phyloP scores from a whole-genome alignment of 1,140 invertebrate species.

The Drosophila punjabiensis region DNA sequence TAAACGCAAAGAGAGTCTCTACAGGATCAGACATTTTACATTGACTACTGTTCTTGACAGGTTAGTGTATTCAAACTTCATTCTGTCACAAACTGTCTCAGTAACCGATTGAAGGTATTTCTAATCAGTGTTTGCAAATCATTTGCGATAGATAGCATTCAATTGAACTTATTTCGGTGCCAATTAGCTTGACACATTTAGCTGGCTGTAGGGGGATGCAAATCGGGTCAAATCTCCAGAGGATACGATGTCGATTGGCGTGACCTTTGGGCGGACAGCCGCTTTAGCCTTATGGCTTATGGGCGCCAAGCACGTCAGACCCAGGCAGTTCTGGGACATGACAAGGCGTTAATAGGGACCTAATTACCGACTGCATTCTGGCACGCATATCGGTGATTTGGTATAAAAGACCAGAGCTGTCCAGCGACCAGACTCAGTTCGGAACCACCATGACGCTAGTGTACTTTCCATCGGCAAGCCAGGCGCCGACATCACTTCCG shows the following conservation, averaged over 20 bases:
- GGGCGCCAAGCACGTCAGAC: conserved; percentile 56
- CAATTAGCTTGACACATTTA: conserved; percentile 58
- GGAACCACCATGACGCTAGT: conserved; percentile 54
- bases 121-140: conserved; percentile 74
- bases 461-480: conserved; percentile 30
- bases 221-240: conserved; percentile 47
- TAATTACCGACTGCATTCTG: conserved; percentile 51
- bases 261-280: conserved; percentile 47
- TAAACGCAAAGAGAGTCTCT: too few relatives aligned
- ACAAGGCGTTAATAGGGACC: conserved; percentile 40
- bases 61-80: not conserved
- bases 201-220: conserved; percentile 17
- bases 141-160: conserved; percentile 60
- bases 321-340: not conserved
- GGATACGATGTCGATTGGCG: conserved; percentile 26
- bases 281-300: conserved; percentile 44
- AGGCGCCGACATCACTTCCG: conserved; percentile 8
- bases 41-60: too few relatives aligned
- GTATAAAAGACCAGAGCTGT: conserved; percentile 56
- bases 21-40: not conserved
- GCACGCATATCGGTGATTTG: conserved; percentile 29
- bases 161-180: conserved; percentile 56
- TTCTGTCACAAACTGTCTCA: not conserved
- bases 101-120: not conserved
- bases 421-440: conserved; percentile 1